A percentile compares a stretch with the other conserved stretches of the same genome.
Conservation (phyloP, 37 sponge, comb jelly and placozoan genomes). For the Diacarnus erythraeanus region DNA sequence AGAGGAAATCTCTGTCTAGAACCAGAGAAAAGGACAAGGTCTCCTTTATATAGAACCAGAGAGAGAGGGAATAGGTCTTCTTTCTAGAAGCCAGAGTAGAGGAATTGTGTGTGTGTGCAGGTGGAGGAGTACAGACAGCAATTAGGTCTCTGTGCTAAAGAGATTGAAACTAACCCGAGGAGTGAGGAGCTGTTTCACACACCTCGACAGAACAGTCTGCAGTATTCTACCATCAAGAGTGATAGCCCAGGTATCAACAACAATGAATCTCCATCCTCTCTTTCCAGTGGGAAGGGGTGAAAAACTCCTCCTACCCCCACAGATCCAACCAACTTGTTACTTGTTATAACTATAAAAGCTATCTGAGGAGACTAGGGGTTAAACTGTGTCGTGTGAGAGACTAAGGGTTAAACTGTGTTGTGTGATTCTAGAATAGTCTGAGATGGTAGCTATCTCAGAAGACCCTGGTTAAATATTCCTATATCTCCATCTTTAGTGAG, state of each 20-base stretch:
- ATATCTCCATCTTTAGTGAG: background rate
- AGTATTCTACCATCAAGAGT: slow-evolving; percentile 4
- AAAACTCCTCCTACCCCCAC: background rate
- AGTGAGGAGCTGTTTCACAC: slow-evolving; percentile 29
- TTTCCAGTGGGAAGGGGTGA: background rate
- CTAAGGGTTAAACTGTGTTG: too few relatives aligned
- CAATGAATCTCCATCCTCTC: background rate
- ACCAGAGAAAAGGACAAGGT: too few relatives aligned
- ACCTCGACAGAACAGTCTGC: background rate
- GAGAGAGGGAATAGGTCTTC: background rate
- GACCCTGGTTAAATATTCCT: background rate
- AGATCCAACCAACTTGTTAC: too few relatives aligned
- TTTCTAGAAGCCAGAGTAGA: background rate
- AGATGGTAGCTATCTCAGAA: too few relatives aligned
- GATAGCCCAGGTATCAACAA: slow-evolving; percentile 15
- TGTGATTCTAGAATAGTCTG: too few relatives aligned
- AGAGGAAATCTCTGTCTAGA: too few relatives aligned
- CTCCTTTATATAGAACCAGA: too few relatives aligned
- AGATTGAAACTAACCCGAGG: slow-evolving; percentile 38
- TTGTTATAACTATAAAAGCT: too few relatives aligned
- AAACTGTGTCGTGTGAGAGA: too few relatives aligned
- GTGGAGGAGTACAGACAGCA: slow-evolving; percentile 53
- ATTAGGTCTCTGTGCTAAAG: slow-evolving; percentile 42
- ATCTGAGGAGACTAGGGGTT: too few relatives aligned
- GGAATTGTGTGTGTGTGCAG: slow-evolving; percentile 9